These are phyloP conservation scores for Alloscopus bannaensis DNA, from an alignment of 2,888 invertebrate species.

Conservation along the genomic window DNA sequence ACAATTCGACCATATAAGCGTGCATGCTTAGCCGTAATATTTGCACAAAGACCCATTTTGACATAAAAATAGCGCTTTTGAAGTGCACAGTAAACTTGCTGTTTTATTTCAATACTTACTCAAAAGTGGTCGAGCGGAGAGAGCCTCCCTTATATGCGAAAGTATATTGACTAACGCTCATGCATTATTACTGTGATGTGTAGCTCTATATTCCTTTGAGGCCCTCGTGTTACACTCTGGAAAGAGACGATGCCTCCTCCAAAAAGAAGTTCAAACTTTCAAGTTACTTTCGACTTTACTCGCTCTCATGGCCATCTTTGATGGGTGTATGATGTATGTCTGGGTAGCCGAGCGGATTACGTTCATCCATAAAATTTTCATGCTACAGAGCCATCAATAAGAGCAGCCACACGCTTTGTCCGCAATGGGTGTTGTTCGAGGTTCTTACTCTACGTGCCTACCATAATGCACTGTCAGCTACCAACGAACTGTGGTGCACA, in stretches of 20 bases:
- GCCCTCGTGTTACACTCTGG: no score
- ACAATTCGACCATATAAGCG: background rate
- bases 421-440: no score
- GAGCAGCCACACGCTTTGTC: background rate
- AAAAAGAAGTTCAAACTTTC: conserved; percentile 7
- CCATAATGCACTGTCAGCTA: background rate
- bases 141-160: background rate
- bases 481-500: no score
- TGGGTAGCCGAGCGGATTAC: conserved; percentile 4
- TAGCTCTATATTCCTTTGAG: no score
- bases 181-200: conserved; percentile 6
- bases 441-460: no score
- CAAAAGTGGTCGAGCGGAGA: background rate
- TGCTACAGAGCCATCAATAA: conserved; percentile 26
- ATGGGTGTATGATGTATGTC: background rate
- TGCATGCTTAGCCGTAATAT: background rate
- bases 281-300: background rate
- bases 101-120: conserved; percentile 8
- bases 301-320: background rate
- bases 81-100: no score
- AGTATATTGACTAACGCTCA: conserved; percentile 5
- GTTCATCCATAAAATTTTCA: conserved; percentile 40
- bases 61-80: no score
- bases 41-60: no score
- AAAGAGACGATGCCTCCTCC: background rate